Conservation (phyloP, 2,888 invertebrate genomes). For the Drosophila buzzatii region DNA sequence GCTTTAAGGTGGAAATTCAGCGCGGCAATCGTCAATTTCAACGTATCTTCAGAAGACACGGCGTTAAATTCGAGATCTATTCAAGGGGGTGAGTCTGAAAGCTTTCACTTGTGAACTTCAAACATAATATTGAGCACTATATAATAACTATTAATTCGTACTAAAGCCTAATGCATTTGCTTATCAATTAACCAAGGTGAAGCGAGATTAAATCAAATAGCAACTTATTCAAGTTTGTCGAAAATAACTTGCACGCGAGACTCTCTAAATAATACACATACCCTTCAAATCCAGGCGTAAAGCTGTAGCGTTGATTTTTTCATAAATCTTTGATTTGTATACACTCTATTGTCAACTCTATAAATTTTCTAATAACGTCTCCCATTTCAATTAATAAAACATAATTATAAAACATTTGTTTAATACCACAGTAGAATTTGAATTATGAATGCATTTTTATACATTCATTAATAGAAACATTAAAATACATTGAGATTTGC, state of each 20-base stretch:
- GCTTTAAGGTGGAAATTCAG: slow-evolving; percentile 92
- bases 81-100: slow-evolving; percentile 92
- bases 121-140: slow-evolving; percentile 22
- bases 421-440: not conserved
- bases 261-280: slow-evolving; percentile 1
- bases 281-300: not conserved
- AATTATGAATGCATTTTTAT: not conserved
- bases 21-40: slow-evolving; percentile 92
- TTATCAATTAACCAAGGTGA: slow-evolving; percentile 50
- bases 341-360: not conserved
- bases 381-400: not conserved
- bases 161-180: slow-evolving; percentile 51
- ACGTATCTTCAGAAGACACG: slow-evolving; percentile 94
- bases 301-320: not conserved
- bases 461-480: not conserved
- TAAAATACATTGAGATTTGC: not conserved
- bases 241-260: slow-evolving; percentile 6
- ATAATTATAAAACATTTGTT: too few species aligned
- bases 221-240: slow-evolving; percentile 7
- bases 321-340: not conserved
- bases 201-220: slow-evolving; percentile 12
- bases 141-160: slow-evolving; percentile 24
- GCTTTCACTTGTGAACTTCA: not conserved
- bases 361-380: not conserved
- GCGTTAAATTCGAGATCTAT: slow-evolving; percentile 95